phyloP scores from a whole-genome alignment of 2,113 vertebrate species.

The Corythornis vintsioides region DNA sequence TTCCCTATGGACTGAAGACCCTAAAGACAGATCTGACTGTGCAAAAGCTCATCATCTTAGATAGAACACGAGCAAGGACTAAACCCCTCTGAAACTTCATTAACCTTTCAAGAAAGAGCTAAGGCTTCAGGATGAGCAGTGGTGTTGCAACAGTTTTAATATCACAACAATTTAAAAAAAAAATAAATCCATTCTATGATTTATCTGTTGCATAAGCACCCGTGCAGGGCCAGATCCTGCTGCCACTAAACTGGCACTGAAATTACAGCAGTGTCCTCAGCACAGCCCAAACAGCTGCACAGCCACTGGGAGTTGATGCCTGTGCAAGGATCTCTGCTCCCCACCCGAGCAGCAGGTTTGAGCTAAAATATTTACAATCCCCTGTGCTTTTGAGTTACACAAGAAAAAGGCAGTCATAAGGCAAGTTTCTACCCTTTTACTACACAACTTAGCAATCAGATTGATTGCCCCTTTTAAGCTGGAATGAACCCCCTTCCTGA shows the following conservation, averaged over 20 bases:
- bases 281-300: not conserved
- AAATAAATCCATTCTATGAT: not conserved
- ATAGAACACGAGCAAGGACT: not conserved
- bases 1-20: not conserved
- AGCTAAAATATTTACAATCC: conserved; percentile 1
- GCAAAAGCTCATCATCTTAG: not conserved
- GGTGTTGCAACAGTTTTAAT: not conserved
- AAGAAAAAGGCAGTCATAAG: not conserved
- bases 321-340: rapidly evolving
- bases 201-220: not conserved
- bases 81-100: not conserved
- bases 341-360: rapidly evolving
- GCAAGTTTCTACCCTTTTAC: not conserved
- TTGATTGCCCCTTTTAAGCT: conserved; percentile 25
- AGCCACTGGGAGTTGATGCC: not conserved
- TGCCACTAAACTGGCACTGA: not conserved
- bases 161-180: not conserved
- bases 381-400: not conserved
- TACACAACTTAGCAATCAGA: not conserved
- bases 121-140: not conserved
- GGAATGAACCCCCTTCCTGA: not conserved
- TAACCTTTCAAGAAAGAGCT: not conserved
- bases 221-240: not conserved
- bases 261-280: rapidly evolving
- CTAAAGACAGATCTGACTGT: not conserved